phyloP scores from a whole-genome alignment of 1,140 invertebrate genomes.

The Lepidurus packardi region DNA sequence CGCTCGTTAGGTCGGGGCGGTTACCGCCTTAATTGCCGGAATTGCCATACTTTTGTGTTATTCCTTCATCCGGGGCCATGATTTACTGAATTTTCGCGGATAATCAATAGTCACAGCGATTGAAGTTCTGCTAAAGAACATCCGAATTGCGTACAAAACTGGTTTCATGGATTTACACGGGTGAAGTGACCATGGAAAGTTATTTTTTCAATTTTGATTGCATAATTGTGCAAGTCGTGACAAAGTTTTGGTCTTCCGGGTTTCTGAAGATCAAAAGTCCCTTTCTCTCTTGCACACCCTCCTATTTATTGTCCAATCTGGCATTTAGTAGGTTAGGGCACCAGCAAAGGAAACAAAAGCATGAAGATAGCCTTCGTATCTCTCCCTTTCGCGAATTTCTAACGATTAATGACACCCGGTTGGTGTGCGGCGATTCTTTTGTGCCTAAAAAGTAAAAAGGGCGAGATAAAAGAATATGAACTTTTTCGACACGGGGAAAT shows the following conservation, averaged over 20 bases:
- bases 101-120: no score
- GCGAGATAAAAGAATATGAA: not conserved
- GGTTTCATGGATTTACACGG: no score
- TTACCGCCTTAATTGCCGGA: not conserved
- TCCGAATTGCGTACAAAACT: no score
- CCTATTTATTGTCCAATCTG: not conserved
- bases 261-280: not conserved
- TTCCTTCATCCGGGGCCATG: not conserved
- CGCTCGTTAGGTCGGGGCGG: not conserved
- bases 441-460: not conserved
- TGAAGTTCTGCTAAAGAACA: no score
- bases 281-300: not conserved
- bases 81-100: not conserved
- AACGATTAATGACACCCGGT: not conserved
- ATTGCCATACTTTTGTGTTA: not conserved
- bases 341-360: not conserved
- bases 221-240: no score
- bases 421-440: not conserved
- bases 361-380: not conserved
- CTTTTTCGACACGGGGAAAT: not conserved
- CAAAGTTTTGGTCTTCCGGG: no score
- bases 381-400: not conserved
- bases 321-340: not conserved
- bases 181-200: no score
- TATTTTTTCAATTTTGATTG: no score